Base-by-base conservation (phyloP, 2,113 vertebrate genomes). In the Telmatochromis sp. region DNA sequence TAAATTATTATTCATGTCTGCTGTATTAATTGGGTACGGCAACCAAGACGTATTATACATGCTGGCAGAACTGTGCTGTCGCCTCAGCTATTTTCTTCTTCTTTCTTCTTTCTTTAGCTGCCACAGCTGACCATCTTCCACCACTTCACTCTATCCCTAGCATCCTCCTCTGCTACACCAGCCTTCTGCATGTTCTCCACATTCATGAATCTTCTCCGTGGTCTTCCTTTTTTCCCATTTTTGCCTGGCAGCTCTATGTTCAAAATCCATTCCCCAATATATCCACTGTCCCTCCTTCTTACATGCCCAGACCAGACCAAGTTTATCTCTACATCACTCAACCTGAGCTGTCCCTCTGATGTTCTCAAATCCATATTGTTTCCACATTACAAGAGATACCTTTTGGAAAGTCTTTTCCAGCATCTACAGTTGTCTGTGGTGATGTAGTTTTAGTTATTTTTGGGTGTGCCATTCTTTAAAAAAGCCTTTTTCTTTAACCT, bases 41-140 rank as follows among this genome's bases (percentile, higher is more conserved):
- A 50, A 19, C 71, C 71, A 78, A 50, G 71, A 50, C 11, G 4
- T 28, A 28, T 47, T 45, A 45, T 17, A 45, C 68, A 73, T 73
- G 68, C 7, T 37, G 6, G 71, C 6, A 78, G 42, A 75, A 75
- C 42, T 19, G 71, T 12, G 45, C 71, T 2, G 40, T 47, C 9
- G 42, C 14, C 15, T 12, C 71, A 75, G 4, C 42, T 75, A 75
- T 31, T 11, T 17, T 75, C 42, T 5, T 65, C 60, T 65, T 65
- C 60, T 60, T 73, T 73, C 37, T 42, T 71, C 65, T 47, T 75
- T 28, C 23, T 75, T 75, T 63, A 63, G 58, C 58, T 63, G 17
- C 58, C 23, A 47, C 14, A 47, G 42, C 71, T 19, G 3, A 7
- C 45, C 23, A 50, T 75, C 23, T 75, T 17, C 71, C 23, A 0